Evolutionary conservation across 2,888 invertebrate species (phyloP).

Genomic region (Agriopis marginaria): DNA sequence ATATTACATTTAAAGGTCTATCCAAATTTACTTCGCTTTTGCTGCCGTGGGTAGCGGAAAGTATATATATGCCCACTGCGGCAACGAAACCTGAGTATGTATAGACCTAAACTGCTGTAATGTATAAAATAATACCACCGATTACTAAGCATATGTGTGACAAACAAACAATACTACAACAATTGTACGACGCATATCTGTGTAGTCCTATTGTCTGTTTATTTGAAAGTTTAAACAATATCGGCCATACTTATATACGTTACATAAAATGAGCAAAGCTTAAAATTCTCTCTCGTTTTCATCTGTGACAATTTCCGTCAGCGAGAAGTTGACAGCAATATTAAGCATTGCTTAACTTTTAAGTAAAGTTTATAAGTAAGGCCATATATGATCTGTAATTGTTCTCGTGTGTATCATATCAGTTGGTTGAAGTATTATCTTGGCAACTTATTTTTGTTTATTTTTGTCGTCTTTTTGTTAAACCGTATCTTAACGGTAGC

Average conservation of each 20-base stretch:
- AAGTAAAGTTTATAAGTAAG: too few species aligned
- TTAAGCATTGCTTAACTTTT: too few species aligned
- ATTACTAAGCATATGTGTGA: conserved; percentile 1
- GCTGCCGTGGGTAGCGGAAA: background rate
- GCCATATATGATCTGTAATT: background rate
- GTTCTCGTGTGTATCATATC: conserved; percentile 1
- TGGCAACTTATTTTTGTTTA: conserved; percentile 11
- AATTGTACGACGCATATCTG: conserved; percentile 26
- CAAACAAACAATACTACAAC: conserved; percentile 5
- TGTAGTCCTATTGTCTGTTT: conserved; percentile 21
- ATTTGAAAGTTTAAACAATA: conserved; percentile 3
- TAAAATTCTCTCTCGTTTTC: too few species aligned
- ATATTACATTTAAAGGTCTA: background rate
- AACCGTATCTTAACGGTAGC: background rate
- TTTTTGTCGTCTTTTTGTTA: conserved; percentile 2
- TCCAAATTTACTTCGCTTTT: background rate
- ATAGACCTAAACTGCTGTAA: background rate
- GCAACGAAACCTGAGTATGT: too few species aligned
- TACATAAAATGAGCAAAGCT: too few species aligned
- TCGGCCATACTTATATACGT: too few species aligned
- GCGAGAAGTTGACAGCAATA: too few species aligned
- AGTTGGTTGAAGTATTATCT: conserved; percentile 4
- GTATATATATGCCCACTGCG: too few species aligned
- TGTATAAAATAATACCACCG: background rate
- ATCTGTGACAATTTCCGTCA: too few species aligned